Base-by-base conservation (phyloP, 2,797 vertebrate species). In the Argentina silus region DNA sequence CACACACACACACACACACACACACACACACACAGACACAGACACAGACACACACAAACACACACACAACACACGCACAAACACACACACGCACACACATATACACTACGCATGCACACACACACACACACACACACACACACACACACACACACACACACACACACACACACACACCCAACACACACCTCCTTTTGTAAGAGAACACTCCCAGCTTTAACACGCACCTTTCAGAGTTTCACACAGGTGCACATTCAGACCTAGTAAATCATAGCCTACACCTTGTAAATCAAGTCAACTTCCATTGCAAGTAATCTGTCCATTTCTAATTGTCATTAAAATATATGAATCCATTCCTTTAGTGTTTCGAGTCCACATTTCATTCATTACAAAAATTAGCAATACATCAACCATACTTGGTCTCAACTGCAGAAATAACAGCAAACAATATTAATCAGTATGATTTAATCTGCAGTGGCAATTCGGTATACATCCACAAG, bases 351-450 rank as follows among this genome's bases (percentile, higher is more conserved):
- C 3, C 1, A 55, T 73, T 64, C 23, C 44, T 44, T 76, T 47
- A 67, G 51, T 61, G 62, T 77, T 77, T 77, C 53, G 36, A 68
- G 69, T 75, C 70, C 78, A 78, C 74, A 57, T 70, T 7, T 45
- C 72, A 74, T 81, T 85, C 73, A 88, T 88, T 81, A 79, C 84
- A 85, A 19, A 70, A 79, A 65, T 1, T 14, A 76, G 70, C 70
- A 48, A 55, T 80, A 71, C 55, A 81, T 87, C 80, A 84, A 80
- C 73, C 71, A 69, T 45, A 62, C 59, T 70, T 55, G 21, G 64
- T 57, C 48, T 21, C 69, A 78, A 81, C 73, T 62, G 4, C 63
- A 42, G 56, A 50, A 77, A 76, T 51, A 45, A 65, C 68, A 64
- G 44, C 62, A 70, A 73, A 60, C n/a, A 5, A 65, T 67, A 84